Conservation (phyloP, 2,113 vertebrate genomes). For the Gambusia affinis region DNA sequence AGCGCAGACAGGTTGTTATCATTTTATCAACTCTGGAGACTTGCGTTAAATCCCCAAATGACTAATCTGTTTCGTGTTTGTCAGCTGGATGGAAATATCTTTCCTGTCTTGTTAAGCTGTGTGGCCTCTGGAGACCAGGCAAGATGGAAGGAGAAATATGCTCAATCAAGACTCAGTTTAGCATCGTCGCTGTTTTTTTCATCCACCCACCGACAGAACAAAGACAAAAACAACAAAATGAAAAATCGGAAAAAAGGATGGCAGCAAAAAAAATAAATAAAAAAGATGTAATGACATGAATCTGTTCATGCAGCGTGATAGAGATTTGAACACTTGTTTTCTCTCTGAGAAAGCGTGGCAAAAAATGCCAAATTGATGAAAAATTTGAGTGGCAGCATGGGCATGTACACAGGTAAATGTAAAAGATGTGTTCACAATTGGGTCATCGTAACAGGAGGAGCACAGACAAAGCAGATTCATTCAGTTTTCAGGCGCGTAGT, state of each 20-base stretch:
- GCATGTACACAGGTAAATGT: slow-evolving; percentile 2
- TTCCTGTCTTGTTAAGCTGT: slow-evolving; percentile 45
- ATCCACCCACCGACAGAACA: slow-evolving; percentile 5
- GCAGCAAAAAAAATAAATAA: background rate
- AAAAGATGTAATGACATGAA: slow-evolving; percentile 10
- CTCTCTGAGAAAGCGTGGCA: slow-evolving; percentile 13
- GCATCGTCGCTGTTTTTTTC: slow-evolving; percentile 32
- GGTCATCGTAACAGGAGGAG: slow-evolving; percentile 27
- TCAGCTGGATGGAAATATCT: slow-evolving; percentile 46
- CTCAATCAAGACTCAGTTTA: slow-evolving; percentile 33
- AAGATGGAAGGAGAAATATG: slow-evolving; percentile 15
- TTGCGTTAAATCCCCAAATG: slow-evolving; percentile 39
- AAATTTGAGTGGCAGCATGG: slow-evolving; percentile 13
- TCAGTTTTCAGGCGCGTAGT: slow-evolving; percentile 23
- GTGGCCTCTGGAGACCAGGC: slow-evolving; percentile 37
- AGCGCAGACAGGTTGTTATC: slow-evolving; percentile 21
- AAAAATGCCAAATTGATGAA: slow-evolving; percentile 35
- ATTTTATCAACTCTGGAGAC: slow-evolving; percentile 40
- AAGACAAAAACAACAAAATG: slow-evolving; percentile 9
- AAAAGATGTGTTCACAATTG: slow-evolving; percentile 6
- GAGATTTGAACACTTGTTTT: slow-evolving; percentile 20
- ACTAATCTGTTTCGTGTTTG: slow-evolving; percentile 52
- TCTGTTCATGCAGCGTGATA: slow-evolving; percentile 14
- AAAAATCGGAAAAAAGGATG: background rate
- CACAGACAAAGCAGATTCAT: slow-evolving; percentile 28